These are phyloP conservation scores for Pelochelys cantorii DNA, from an alignment of 2,797 vertebrate genomes.

Conservation along the genomic window DNA sequence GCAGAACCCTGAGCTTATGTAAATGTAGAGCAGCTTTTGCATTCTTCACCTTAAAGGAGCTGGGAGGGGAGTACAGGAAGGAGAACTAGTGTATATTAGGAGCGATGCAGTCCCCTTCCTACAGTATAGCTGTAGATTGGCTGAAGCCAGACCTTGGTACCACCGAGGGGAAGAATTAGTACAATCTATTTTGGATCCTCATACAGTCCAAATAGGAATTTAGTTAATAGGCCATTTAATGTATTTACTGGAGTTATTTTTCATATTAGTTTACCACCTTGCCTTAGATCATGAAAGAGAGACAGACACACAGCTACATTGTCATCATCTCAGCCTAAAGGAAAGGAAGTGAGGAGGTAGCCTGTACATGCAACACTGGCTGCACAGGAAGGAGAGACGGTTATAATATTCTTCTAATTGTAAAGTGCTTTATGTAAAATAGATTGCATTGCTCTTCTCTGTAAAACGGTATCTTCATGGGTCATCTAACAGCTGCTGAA, in stretches of 20 bases:
- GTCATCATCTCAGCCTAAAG: not conserved
- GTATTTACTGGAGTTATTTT: not conserved
- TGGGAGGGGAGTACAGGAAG: not conserved
- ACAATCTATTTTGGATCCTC: fast-evolving
- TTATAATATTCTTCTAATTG: fast-evolving
- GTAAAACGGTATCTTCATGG: not conserved
- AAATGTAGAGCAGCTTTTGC: not conserved
- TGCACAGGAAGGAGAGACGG: not conserved
- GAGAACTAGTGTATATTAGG: not conserved
- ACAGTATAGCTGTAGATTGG: not conserved
- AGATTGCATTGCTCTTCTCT: not conserved
- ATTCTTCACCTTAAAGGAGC: not conserved
- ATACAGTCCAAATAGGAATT: fast-evolving
- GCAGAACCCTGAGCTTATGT: not conserved
- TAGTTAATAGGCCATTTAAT: not conserved
- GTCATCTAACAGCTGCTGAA: not conserved
- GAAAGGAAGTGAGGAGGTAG: not conserved
- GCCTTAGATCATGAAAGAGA: not conserved
- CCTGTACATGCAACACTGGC: not conserved
- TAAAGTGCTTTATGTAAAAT: not conserved
- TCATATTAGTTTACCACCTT: not conserved
- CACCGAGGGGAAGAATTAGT: not conserved
- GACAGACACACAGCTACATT: not conserved
- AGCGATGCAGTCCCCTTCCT: not conserved
- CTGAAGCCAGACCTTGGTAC: not conserved